A percentile compares a stretch with the other conserved stretches of the same genome.
Evolutionary conservation across 2,113 vertebrate species (phyloP).

Genomic region (Kryptolebias marmoratus): DNA sequence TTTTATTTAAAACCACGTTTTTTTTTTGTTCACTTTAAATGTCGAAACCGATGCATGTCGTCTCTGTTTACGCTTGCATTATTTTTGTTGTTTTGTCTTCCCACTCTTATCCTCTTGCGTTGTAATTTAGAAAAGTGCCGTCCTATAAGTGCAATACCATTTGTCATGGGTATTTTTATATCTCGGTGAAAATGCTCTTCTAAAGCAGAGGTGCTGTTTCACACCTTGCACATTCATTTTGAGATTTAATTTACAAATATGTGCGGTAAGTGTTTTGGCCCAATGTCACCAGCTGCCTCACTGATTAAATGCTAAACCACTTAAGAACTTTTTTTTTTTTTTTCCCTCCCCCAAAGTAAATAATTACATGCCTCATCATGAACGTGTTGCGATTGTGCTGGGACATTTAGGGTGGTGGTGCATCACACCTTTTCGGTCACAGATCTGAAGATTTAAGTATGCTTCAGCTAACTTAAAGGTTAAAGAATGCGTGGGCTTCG

Average conservation of each 20-base stretch:
- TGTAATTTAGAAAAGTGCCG: background rate
- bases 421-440: background rate
- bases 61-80: no score
- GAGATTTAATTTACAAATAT: conserved; percentile 9
- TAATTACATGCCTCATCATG: conserved; percentile 31
- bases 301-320: conserved; percentile 58
- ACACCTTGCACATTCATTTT: conserved; percentile 3
- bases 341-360: background rate
- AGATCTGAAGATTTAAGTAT: background rate
- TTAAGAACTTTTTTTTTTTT: background rate
- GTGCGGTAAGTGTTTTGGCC: background rate
- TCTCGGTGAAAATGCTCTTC: background rate
- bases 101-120: background rate
- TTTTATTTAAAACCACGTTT: no score
- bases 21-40: no score
- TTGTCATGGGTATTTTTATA: background rate
- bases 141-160: background rate
- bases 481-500: background rate
- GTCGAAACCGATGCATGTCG: no score
- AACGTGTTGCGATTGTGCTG: background rate
- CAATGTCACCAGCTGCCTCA: conserved; percentile 12
- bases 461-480: background rate
- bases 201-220: background rate
- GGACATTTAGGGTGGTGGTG: background rate
- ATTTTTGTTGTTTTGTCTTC: no score